A percentile compares a stretch with the other conserved stretches of the same genome.
These are phyloP conservation scores for Tyrannus savana DNA, from an alignment of 2,113 vertebrate species.

Conservation along the genomic window DNA sequence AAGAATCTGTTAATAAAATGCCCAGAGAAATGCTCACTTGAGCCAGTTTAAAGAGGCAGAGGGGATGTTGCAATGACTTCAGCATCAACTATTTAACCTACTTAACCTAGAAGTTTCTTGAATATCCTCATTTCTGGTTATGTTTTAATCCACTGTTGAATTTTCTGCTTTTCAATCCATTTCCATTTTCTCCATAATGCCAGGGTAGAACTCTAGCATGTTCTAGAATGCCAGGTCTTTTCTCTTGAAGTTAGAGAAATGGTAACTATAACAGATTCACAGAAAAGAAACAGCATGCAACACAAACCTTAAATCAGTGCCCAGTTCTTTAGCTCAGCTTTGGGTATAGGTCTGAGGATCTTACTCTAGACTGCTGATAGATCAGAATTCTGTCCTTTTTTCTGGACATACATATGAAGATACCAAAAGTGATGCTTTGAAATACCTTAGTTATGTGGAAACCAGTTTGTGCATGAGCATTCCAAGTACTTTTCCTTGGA, in stretches of 20 bases:
- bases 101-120: background rate
- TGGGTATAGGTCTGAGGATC: background rate
- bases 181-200: background rate
- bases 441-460: background rate
- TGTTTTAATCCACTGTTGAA: background rate
- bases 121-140: background rate
- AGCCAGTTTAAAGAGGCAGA: background rate
- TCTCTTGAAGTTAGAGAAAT: background rate
- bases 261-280: background rate
- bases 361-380: background rate
- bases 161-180: background rate
- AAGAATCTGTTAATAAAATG: background rate
- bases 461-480: accelerated
- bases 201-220: background rate
- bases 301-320: background rate
- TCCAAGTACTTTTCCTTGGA: background rate
- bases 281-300: background rate
- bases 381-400: background rate
- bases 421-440: background rate
- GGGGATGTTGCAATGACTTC: background rate
- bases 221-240: background rate
- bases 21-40: background rate
- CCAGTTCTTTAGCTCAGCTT: accelerated
- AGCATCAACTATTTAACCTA: background rate
- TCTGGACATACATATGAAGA: background rate